Evolutionary conservation across 1,140 invertebrate species (phyloP), one percentile per base, ranked within the genome.

Genomic region (Mactra quadrangularis): DNA sequence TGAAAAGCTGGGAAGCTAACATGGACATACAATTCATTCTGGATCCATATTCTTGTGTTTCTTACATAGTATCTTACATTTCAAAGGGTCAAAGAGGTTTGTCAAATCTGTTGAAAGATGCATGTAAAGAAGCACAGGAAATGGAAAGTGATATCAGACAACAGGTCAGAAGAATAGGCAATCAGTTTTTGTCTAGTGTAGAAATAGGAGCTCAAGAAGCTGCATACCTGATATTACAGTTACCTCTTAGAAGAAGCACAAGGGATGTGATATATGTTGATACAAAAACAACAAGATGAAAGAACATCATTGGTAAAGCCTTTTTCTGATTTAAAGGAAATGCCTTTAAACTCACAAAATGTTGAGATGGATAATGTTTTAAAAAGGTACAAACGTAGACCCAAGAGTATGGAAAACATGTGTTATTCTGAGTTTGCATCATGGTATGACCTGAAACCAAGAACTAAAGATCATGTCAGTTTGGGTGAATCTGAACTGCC

Each of bases 31-130:
- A 88, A 27, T 86, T 59, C 59, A 64, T 86, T 17, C 38, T 87
- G 7, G 86, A 87, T 77, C 60, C 66, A 27, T 88, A 86, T 70
- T 83, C 82, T 27, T 86, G 84, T 86, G 86, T 79, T 68, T 70
- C 78, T 19, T 88, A 82, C 68, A 87, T 87, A 35, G 82, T 74
- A 17, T 83, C 76, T 38, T 85, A 84, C 71, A 87, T 87, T 55
- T 77, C 75, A 55, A 87, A 86, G 62, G 64, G 71, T 45, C 83
- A 57, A 35, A 60, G 68, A 31, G 22, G 78, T 83, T 27, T 75
- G 75, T 50, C 33, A 70, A 60, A 82, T n/a, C 27, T 87, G 31
- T 60, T 85, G 17, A n/a, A 38, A 41, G 25, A 60, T 60, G 86
- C 86, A n/a, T 74, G 77, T 47, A 74, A 76, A 22, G 85, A 86